Evolutionary conservation across 2,888 invertebrate genomes (phyloP).

Genomic region (Drosophila atripex): DNA sequence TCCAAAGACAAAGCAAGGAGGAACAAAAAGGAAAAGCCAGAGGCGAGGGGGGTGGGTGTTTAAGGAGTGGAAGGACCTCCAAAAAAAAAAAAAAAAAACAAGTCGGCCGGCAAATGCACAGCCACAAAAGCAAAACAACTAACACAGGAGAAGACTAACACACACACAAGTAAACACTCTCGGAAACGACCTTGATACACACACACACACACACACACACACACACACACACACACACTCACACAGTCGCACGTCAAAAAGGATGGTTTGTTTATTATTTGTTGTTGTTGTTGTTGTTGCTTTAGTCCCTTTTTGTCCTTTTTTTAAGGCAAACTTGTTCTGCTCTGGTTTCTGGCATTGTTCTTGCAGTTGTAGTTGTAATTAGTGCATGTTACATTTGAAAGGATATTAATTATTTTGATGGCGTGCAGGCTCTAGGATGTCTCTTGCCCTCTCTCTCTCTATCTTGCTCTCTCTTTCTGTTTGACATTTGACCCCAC

Average conservation of each 20-base stretch:
- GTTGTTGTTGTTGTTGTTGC: neutral
- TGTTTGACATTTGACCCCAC: constrained; percentile 42
- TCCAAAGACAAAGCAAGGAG: constrained; percentile 7
- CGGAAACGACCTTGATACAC: constrained; percentile 61
- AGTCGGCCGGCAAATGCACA: constrained; percentile 45
- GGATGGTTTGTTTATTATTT: constrained; percentile 17
- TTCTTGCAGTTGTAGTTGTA: constrained; percentile 52
- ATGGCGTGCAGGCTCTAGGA: constrained; percentile 49
- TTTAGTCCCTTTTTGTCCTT: constrained; percentile 16
- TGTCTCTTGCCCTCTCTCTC: constrained; percentile 51
- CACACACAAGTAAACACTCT: neutral
- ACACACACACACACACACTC: too few species aligned
- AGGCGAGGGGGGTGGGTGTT: neutral
- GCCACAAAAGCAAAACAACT: constrained; percentile 19
- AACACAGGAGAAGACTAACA: neutral
- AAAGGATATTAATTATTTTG: constrained; percentile 77
- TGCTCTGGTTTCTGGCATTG: constrained; percentile 13
- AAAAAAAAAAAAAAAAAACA: constrained; percentile 5
- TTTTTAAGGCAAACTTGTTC: constrained; percentile 22
- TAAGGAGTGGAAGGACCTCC: neutral
- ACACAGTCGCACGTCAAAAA: constrained; percentile 16
- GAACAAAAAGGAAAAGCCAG: constrained; percentile 14
- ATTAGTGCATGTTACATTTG: constrained; percentile 77
- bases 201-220: constrained; percentile 12
- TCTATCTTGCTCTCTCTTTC: constrained; percentile 25